Evolutionary conservation across 1,140 invertebrate species (phyloP), one percentile per base, ranked within the genome.

Genomic region (Zelostemma sp.): DNA sequence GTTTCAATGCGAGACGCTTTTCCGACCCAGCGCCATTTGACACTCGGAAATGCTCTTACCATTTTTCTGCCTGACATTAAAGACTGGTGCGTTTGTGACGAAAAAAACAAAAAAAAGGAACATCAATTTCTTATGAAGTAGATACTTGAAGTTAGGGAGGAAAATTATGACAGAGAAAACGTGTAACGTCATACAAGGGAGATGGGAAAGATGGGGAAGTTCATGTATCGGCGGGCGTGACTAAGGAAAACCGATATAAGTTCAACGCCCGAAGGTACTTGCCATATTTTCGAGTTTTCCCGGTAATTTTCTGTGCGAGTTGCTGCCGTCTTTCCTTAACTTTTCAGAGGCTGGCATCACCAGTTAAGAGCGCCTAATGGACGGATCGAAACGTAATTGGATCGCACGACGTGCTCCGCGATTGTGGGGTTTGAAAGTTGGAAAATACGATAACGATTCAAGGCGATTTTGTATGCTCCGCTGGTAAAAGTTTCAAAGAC

Each of bases 301-400:
- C 46, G 56, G 74, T 70, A 76, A 79, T 80, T 80, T 80, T 79
- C 75, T 71, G 48, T 71, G 63, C 60, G 74, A 78, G 72, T 75
- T 73, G 58, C 55, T 50, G 67, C 59, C 62, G 48, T 50, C 70
- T 63, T 68, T 15, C 31, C 55, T 59, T 57, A 73, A 68, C 70
- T 73, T 73, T 68, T 21, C n/a, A 38, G 38, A 61, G 65, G 54
- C 64, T 61, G 38, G 55, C 65, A 68, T 61, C 66, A 41, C 58
- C 38, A 41, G 62, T 60, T 72, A 68, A 68, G 56, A 68, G 70
- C 57, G 25, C 53, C 50, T 72, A 72, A 72, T 72, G 70, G 70
- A 72, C 65, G 65, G 66, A 68, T 72, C 61, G 57, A 48, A 48
- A 16, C 65, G 62, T 72, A 72, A 72, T 72, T 72, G 70, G 70